Percentiles rank a stretch among this genome's conserved stretches.
phyloP scores from a whole-genome alignment of 2,888 invertebrate species.

The Lottia gigantea region DNA sequence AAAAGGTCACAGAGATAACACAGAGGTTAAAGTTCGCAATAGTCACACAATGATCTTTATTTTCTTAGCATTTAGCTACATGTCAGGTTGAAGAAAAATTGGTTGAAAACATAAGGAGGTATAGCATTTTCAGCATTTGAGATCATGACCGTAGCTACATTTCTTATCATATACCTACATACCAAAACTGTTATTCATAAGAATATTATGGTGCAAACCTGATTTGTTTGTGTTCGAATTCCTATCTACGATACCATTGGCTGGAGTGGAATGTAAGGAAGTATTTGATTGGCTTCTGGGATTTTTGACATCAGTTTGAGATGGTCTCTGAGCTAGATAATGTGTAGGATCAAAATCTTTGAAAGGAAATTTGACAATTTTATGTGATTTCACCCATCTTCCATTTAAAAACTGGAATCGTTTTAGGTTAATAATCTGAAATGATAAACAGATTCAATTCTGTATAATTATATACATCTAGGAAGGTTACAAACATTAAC shows the following conservation, averaged over 20 bases:
- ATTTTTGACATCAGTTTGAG: conserved; percentile 15
- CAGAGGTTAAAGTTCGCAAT: too few relatives aligned
- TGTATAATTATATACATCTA: too few relatives aligned
- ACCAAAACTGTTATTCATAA: not conserved
- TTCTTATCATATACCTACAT: not conserved
- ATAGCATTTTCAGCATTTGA: not conserved
- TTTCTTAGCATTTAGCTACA: too few relatives aligned
- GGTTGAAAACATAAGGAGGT: too few relatives aligned
- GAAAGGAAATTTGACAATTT: conserved; percentile 89
- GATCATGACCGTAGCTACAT: too few relatives aligned
- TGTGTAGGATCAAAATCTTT: conserved; percentile 87
- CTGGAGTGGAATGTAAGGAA: conserved; percentile 18
- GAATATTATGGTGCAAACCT: not conserved
- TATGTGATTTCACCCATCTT: conserved; percentile 94
- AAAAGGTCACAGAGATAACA: too few relatives aligned
- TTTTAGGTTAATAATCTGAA: conserved; percentile 89
- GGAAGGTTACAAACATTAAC: too few relatives aligned
- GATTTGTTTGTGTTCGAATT: not conserved
- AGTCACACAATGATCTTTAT: too few relatives aligned
- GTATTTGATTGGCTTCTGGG: conserved; percentile 4
- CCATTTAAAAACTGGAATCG: conserved; percentile 90
- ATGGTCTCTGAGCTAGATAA: conserved; percentile 76
- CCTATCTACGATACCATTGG: conserved; percentile 14
- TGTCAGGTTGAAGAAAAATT: too few relatives aligned
- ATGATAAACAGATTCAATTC: conserved; percentile 20